Percentiles rank a stretch among this genome's conserved stretches.
These are phyloP conservation scores for Yponomeuta sedellus DNA, from an alignment of 2,888 invertebrate genomes.

Conservation along the genomic window DNA sequence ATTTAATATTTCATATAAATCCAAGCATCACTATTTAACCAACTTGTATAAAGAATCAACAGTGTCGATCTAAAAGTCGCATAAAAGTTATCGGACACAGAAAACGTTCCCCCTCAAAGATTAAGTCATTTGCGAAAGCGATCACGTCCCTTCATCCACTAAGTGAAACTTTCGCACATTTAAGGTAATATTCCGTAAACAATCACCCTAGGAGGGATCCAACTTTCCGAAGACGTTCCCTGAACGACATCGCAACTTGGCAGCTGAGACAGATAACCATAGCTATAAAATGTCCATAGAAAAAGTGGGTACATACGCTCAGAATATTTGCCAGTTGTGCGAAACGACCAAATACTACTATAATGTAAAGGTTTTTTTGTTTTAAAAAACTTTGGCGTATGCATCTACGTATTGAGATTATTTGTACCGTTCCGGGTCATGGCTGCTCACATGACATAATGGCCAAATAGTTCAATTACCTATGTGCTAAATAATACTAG, in stretches of 20 bases:
- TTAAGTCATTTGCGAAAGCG: not conserved
- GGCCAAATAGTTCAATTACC: too few relatives aligned
- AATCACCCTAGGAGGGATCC: constrained; percentile 1
- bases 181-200: constrained; percentile 14
- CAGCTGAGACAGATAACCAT: not conserved
- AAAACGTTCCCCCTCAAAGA: not conserved
- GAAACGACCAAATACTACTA: too few relatives aligned
- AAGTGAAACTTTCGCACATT: constrained; percentile 21
- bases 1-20: too few relatives aligned
- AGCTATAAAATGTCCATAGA: not conserved
- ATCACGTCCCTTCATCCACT: constrained; percentile 18
- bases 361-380: too few relatives aligned
- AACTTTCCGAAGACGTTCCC: constrained; percentile 2
- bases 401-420: too few relatives aligned
- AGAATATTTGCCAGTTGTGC: too few relatives aligned
- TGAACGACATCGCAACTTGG: constrained; percentile 22
- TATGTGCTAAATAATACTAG: too few relatives aligned
- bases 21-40: not conserved
- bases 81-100: not conserved
- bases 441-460: too few relatives aligned
- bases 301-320: too few relatives aligned
- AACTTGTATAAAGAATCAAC: not conserved
- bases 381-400: too few relatives aligned
- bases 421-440: too few relatives aligned
- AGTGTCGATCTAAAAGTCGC: not conserved